phyloP scores from a whole-genome alignment of 2,113 vertebrate species.

The Leptocoma aspasia region DNA sequence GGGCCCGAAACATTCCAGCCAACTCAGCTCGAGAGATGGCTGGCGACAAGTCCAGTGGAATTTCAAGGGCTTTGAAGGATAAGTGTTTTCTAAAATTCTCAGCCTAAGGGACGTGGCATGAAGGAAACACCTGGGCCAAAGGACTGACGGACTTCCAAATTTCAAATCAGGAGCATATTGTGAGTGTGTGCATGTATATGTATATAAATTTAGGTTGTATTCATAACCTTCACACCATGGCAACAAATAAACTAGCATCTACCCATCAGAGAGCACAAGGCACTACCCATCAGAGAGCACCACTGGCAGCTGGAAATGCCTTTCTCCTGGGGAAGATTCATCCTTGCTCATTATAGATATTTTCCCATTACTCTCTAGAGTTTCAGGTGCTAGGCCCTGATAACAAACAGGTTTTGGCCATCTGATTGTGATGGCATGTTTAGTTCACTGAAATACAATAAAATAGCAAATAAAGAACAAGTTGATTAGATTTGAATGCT shows the following conservation, averaged over 20 bases:
- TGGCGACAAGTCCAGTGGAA: neutral
- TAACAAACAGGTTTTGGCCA: neutral
- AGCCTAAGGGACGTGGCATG: neutral
- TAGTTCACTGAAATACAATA: neutral
- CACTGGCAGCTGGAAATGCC: neutral
- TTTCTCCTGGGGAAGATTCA: neutral
- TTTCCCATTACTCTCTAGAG: neutral
- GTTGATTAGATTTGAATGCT: neutral
- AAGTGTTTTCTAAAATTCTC: neutral
- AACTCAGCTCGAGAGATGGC: neutral
- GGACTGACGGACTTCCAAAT: neutral
- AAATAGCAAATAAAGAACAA: neutral
- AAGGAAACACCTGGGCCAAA: neutral
- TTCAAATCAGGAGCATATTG: neutral
- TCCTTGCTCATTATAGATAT: neutral
- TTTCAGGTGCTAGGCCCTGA: neutral
- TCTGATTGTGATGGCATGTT: neutral
- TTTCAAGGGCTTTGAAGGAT: neutral
- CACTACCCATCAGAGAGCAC: neutral
- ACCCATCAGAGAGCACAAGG: neutral
- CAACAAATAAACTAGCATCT: neutral
- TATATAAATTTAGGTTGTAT: too few species aligned
- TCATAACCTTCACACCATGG: neutral
- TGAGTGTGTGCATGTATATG: neutral
- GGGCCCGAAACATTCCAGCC: neutral